phyloP scores from a whole-genome alignment of 2,113 vertebrate genomes.

The Channa maculata region DNA sequence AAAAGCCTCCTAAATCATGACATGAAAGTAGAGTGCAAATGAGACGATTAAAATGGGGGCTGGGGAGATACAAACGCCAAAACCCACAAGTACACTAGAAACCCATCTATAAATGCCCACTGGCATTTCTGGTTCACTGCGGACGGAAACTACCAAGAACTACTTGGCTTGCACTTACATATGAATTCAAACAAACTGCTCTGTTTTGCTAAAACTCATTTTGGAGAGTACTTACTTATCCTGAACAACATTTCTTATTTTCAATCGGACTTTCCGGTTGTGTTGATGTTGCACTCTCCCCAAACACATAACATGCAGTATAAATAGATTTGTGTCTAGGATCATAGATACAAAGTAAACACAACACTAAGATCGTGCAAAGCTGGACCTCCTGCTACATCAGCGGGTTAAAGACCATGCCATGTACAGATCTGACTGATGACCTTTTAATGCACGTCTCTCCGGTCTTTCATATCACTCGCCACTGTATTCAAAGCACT shows the following conservation, averaged over 20 bases:
- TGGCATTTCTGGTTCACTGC: constrained; percentile 65
- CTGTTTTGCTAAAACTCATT: constrained; percentile 10
- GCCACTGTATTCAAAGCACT: constrained; percentile 12
- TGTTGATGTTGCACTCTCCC: constrained; percentile 11
- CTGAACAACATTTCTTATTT: constrained; percentile 17
- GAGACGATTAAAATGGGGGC: constrained; percentile 74
- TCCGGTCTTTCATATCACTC: constrained; percentile 18
- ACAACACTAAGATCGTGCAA: constrained; percentile 57
- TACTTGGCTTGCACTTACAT: constrained; percentile 43
- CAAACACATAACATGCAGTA: constrained; percentile 50
- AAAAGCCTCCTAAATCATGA: constrained; percentile 81
- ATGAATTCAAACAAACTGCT: constrained; percentile 22
- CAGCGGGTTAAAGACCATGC: constrained; percentile 32
- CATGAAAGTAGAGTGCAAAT: constrained; percentile 76
- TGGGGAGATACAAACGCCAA: constrained; percentile 54
- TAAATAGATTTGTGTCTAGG: constrained; percentile 65
- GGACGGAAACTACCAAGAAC: constrained; percentile 72
- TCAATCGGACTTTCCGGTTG: constrained; percentile 25
- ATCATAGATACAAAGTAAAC: constrained; percentile 77
- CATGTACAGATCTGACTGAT: constrained; percentile 28
- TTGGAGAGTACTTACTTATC: background rate
- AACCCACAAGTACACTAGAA: constrained; percentile 76
- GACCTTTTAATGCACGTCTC: constrained; percentile 58
- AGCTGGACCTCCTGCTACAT: constrained; percentile 47
- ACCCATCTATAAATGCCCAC: constrained; percentile 69